These are phyloP conservation scores for Clitarchus hookeri DNA, from an alignment of 2,888 invertebrate species.

Conservation along the genomic window DNA sequence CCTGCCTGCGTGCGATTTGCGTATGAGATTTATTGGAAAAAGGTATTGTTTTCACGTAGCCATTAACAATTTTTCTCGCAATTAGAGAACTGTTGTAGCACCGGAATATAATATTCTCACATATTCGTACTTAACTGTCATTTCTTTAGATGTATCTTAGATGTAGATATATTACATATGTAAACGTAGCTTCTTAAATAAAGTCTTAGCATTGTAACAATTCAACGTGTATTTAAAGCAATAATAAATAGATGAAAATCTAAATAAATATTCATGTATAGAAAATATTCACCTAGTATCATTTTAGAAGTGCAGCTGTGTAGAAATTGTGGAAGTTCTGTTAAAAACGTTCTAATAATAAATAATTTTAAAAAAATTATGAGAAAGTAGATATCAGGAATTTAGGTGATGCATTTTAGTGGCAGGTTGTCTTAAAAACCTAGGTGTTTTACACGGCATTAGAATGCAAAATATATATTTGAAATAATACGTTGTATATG, in stretches of 20 bases:
- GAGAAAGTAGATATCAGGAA: too few species aligned
- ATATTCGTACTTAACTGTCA: not conserved
- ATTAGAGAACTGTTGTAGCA: too few species aligned
- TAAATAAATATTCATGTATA: not conserved
- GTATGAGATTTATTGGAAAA: not conserved
- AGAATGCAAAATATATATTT: too few species aligned
- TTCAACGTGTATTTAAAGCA: slow-evolving; percentile 1
- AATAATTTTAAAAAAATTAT: too few species aligned
- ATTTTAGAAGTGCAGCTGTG: not conserved
- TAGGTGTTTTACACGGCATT: too few species aligned
- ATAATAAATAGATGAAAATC: not conserved
- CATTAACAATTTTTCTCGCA: not conserved
- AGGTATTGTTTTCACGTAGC: not conserved
- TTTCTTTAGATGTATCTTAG: not conserved
- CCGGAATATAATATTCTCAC: too few species aligned
- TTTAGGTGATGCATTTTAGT: too few species aligned
- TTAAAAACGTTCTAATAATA: not conserved
- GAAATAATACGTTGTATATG: too few species aligned
- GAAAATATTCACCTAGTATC: not conserved
- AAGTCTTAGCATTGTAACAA: not conserved
- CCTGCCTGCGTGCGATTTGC: not conserved
- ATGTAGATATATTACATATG: not conserved
- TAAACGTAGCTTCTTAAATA: not conserved
- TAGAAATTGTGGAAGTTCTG: not conserved
- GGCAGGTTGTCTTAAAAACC: too few species aligned